Evolutionary conservation across 2,113 vertebrate genomes (phyloP).

Genomic region (Acrocephalus arundinaceus): DNA sequence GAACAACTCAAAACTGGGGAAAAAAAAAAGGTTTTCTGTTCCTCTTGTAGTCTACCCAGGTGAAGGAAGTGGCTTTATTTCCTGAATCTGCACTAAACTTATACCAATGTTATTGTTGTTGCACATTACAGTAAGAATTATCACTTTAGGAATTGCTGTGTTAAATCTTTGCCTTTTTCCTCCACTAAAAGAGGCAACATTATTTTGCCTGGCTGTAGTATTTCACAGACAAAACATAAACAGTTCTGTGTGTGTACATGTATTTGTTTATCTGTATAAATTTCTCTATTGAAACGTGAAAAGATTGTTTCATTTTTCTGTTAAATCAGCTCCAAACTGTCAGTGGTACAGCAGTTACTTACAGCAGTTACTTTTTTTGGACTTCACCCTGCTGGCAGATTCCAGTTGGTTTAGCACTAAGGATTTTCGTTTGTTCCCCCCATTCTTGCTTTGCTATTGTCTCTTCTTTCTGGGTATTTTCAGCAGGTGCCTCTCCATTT

Average conservation of each 20-base stretch:
- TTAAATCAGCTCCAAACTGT: not conserved
- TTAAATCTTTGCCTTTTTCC: not conserved
- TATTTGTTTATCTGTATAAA: not conserved
- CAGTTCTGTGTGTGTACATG: not conserved
- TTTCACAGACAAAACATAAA: not conserved
- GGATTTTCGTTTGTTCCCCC: not conserved
- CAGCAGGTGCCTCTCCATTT: conserved; percentile 55
- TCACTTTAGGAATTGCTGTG: not conserved
- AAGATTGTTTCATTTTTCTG: not conserved
- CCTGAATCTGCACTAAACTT: not conserved
- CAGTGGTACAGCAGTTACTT: not conserved
- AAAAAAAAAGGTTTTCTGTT: not conserved
- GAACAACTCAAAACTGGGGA: not conserved
- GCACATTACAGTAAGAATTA: not conserved
- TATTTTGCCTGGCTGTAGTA: not conserved
- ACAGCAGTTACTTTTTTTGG: not conserved
- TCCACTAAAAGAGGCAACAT: not conserved
- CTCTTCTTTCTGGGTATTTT: not conserved
- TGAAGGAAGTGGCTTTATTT: not conserved
- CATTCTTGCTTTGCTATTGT: not conserved
- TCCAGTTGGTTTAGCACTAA: not conserved
- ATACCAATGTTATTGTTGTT: not conserved
- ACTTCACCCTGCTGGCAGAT: not conserved
- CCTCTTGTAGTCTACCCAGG: not conserved
- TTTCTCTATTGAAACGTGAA: not conserved